These are phyloP conservation scores for Orchesellides sinensis DNA, from an alignment of 2,888 invertebrate genomes.

Conservation along the genomic window DNA sequence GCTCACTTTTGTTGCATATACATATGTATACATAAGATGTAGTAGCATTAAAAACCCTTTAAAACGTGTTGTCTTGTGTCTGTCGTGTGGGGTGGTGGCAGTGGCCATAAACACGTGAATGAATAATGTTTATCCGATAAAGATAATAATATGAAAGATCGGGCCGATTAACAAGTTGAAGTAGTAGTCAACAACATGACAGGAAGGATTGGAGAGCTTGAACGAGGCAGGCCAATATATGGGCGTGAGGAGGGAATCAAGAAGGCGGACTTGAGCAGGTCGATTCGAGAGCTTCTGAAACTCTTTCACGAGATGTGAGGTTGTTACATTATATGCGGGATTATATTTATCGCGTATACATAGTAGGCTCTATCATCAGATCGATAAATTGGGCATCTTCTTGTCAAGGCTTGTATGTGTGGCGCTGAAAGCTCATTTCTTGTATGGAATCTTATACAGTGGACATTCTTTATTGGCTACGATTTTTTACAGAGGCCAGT, in stretches of 20 bases:
- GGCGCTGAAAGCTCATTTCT: conserved; percentile 21
- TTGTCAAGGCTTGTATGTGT: conserved; percentile 1
- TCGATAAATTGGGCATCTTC: conserved; percentile 69
- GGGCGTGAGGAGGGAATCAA: conserved; percentile 67
- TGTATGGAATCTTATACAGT: background rate
- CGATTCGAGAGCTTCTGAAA: conserved; percentile 65
- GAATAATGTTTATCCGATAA: conserved; percentile 69
- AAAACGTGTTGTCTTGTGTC: conserved; percentile 28
- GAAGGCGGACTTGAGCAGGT: conserved; percentile 70
- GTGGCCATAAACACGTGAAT: conserved; percentile 50
- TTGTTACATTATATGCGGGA: conserved; percentile 16
- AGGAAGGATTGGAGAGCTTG: conserved; percentile 62
- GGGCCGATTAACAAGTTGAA: conserved; percentile 62
- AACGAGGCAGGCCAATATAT: conserved; percentile 56
- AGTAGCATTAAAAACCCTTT: conserved; percentile 8
- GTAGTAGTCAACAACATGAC: conserved; percentile 58
- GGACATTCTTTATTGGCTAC: conserved; percentile 64
- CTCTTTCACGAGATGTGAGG: conserved; percentile 18
- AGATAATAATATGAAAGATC: conserved; percentile 63
- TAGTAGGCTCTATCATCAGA: conserved; percentile 63
- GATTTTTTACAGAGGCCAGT: conserved; percentile 43
- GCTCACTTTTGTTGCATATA: background rate
- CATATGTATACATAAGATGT: background rate
- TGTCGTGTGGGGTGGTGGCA: conserved; percentile 59
- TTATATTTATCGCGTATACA: background rate